Conservation (phyloP, 2,797 vertebrate species). For the Pipistrellus nathusii region DNA sequence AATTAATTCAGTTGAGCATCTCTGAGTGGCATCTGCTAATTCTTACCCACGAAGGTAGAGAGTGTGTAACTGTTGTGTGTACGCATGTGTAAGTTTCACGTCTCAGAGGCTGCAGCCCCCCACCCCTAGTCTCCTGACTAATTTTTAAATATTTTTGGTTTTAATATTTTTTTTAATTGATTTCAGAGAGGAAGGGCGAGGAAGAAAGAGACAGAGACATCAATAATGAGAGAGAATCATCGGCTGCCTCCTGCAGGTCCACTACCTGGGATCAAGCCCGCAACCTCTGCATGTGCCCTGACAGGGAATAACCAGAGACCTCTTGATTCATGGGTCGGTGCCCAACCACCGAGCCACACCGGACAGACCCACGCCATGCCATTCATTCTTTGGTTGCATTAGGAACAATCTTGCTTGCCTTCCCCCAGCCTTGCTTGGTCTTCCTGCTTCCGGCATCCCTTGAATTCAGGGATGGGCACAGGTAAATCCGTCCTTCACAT, state of each 20-base stretch:
- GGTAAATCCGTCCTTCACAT: not conserved
- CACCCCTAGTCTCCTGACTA: not conserved
- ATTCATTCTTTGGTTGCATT: not conserved
- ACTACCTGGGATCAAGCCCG: too few species aligned
- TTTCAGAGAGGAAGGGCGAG: too few species aligned
- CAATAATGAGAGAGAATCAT: too few species aligned
- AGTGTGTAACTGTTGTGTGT: not conserved
- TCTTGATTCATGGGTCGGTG: too few species aligned
- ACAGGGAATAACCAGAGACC: too few species aligned
- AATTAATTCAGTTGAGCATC: not conserved
- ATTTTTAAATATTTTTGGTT: constrained; percentile 36
- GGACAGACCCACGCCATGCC: too few species aligned
- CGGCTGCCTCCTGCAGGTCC: too few species aligned
- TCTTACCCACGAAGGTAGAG: not conserved
- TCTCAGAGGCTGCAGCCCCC: not conserved
- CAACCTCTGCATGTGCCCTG: too few species aligned
- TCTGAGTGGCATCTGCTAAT: not conserved
- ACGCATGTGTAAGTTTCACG: not conserved
- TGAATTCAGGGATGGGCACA: not conserved
- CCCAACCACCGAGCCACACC: too few species aligned
- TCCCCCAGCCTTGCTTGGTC: not conserved
- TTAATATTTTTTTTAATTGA: too few species aligned
- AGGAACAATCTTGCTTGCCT: not conserved
- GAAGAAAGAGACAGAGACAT: too few species aligned
- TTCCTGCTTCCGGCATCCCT: not conserved